phyloP scores from a whole-genome alignment of 2,888 invertebrate species.

The Mesorhabditis belari region DNA sequence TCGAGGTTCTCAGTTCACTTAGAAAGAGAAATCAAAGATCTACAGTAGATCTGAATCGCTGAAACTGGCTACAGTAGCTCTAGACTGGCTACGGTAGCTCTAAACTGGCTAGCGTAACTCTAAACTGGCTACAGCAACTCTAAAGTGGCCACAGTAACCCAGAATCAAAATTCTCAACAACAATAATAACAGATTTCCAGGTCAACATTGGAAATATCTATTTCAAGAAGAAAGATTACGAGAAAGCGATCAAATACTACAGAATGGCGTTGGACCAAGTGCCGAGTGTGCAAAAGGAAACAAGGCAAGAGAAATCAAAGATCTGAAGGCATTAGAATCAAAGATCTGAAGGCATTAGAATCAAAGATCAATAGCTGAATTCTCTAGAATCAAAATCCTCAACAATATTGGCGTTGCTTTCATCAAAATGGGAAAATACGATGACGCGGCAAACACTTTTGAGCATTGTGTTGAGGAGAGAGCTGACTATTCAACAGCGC shows the following conservation, averaged over 20 bases:
- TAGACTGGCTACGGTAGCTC: neutral
- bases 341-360: neutral
- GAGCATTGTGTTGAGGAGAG: constrained; percentile 96
- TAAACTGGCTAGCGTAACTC: neutral
- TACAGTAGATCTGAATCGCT: too few relatives aligned
- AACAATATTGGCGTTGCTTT: constrained; percentile 92
- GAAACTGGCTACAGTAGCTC: neutral
- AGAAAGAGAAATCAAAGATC: too few relatives aligned
- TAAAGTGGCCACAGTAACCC: too few relatives aligned
- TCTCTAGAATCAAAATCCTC: constrained; percentile 72
- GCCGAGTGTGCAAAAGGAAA: constrained; percentile 82
- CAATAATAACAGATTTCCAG: constrained; percentile 1
- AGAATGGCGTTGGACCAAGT: constrained; percentile 94
- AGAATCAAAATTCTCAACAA: too few relatives aligned
- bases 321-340: neutral
- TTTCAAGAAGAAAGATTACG: constrained; percentile 80
- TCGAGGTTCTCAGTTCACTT: too few relatives aligned
- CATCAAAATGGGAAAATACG: constrained; percentile 89
- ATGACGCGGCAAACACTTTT: constrained; percentile 89
- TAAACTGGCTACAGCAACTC: too few relatives aligned
- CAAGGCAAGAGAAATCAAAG: constrained; percentile 63
- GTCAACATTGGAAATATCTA: constrained; percentile 98
- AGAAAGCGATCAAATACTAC: constrained; percentile 92
- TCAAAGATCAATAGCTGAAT: constrained; percentile 64
- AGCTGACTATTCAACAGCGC: constrained; percentile 74